Conservation (phyloP, 2,797 vertebrate species). For the Coranthus polyacanthus region DNA sequence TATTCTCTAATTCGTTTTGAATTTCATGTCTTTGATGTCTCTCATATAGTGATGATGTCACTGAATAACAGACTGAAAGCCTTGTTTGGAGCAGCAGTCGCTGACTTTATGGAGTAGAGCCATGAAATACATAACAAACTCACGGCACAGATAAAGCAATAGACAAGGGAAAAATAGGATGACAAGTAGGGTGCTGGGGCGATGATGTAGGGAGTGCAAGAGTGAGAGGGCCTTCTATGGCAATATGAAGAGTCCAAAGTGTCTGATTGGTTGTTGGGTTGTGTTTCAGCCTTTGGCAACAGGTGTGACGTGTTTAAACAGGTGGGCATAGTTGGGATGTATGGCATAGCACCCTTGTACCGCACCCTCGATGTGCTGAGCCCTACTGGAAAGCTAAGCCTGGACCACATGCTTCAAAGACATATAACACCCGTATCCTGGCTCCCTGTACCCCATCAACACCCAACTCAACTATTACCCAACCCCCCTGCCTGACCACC, state of each 20-base stretch:
- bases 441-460: conserved; percentile 56
- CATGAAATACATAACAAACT: conserved; percentile 29
- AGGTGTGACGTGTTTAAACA: conserved; percentile 84
- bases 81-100: conserved; percentile 39
- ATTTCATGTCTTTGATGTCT: conserved; percentile 32
- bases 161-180: conserved; percentile 33
- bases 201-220: conserved; percentile 23
- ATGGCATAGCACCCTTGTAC: conserved; percentile 83
- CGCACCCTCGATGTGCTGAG: conserved; percentile 83
- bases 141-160: conserved; percentile 33
- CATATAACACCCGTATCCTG: conserved; percentile 72
- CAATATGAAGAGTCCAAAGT: conserved; percentile 59
- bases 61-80: conserved; percentile 24
- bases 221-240: conserved; percentile 83
- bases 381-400: conserved; percentile 76
- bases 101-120: conserved; percentile 20
- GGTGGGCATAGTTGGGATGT: conserved; percentile 86
- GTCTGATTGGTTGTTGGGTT: conserved; percentile 74
- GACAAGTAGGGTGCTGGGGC: conserved; percentile 25
- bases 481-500: conserved; percentile 50
- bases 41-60: conserved; percentile 45
- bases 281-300: conserved; percentile 77
- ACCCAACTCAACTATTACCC: conserved; percentile 45
- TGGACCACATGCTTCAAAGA: conserved; percentile 76
- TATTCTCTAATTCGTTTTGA: conserved; percentile 45